A percentile compares a stretch with the other conserved stretches of the same genome.
These are phyloP conservation scores for Neoniphon sammara DNA, from an alignment of 2,797 vertebrate species.

Conservation along the genomic window DNA sequence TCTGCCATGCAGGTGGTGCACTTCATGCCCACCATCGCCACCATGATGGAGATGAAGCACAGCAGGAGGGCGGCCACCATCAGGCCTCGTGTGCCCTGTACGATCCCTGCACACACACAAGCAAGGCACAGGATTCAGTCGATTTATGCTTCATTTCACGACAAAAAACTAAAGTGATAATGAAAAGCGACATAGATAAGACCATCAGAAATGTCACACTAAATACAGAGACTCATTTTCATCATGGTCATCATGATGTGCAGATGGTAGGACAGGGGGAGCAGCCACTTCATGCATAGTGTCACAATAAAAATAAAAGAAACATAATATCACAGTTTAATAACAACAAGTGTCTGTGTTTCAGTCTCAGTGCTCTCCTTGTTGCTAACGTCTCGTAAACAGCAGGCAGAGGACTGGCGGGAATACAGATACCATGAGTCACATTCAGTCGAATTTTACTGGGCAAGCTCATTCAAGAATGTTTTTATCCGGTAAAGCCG, in stretches of 20 bases:
- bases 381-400: not conserved
- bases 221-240: not conserved
- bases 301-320: not conserved
- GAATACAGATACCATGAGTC: not conserved
- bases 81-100: slow-evolving; percentile 90
- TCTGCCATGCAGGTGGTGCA: slow-evolving; percentile 93
- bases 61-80: slow-evolving; percentile 89
- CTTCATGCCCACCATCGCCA: slow-evolving; percentile 89
- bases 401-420: not conserved
- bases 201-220: no score
- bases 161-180: no score
- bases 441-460: not conserved
- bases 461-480: not conserved
- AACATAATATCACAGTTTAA: not conserved
- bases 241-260: not conserved
- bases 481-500: not conserved
- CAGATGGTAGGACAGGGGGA: not conserved
- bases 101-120: slow-evolving; percentile 76
- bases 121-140: not conserved
- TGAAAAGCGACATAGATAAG: no score
- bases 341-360: not conserved
- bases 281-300: not conserved
- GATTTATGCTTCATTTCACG: not conserved
- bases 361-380: not conserved
- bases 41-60: slow-evolving; percentile 80